Base-by-base conservation (phyloP, 2,888 invertebrate species). In the Tupiocoris notatus region DNA sequence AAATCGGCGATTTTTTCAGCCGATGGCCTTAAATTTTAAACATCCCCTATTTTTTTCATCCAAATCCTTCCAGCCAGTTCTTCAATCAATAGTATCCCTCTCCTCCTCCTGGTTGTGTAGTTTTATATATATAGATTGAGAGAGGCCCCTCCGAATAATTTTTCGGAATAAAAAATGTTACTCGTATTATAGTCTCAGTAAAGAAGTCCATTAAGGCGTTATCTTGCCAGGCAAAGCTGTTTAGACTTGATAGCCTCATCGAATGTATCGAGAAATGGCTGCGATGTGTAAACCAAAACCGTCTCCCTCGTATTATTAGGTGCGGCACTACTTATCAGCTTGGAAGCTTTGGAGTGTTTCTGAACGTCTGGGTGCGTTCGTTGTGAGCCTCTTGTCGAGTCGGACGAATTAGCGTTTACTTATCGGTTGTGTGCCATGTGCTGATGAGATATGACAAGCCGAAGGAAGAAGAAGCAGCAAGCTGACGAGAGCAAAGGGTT, bases 401-500 rank as follows among this genome's bases (percentile, higher is more conserved):
- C n/a, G 39, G 12, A 3, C 39, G 39, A 39, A 12, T 39, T 39
- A 39, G 39, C 39, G 39, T 39, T 12, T 39, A 7, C 6, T 39
- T 39, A 39, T 39, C 39, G 39, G 39, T 39, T 39, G 39, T 39
- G 39, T 39, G 39, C 39, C 39, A 39, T 39, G 39, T 39, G 39
- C 39, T 39, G 39, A 39, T 39, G 20, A 62, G 62, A 68, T 67
- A 89, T 90, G 89, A 89, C 90, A 80, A 88, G 89, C 78, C 85
- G 89, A 81, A 87, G 89, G 83, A 90, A 89, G 86, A 89, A 89
- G 85, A 81, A 80, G 77, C 79, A 80, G 57, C 88, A 88, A 83
- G 88, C 88, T 82, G 59, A 73, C 61, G 75, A 77, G 57, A 88
- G 89, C 82, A 88, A 88, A 82, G 89, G 92, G 85, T 93, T 94